These are phyloP conservation scores for Cyanoderma ruficeps DNA, from an alignment of 2,113 vertebrate species.

Conservation along the genomic window DNA sequence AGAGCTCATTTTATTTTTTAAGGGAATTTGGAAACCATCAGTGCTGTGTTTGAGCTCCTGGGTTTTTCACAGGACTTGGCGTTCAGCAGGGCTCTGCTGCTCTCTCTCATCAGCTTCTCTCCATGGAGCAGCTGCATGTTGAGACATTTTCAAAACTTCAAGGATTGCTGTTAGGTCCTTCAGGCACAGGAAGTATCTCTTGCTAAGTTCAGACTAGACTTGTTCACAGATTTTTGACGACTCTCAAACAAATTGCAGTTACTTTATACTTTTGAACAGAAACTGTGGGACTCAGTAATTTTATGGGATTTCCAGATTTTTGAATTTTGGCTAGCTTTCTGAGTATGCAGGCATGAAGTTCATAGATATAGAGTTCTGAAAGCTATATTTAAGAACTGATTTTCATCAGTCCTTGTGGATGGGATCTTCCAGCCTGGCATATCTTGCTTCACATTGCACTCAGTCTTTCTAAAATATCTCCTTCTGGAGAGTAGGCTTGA, in stretches of 20 bases:
- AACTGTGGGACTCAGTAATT: not conserved
- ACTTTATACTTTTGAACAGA: not conserved
- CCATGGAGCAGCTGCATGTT: not conserved
- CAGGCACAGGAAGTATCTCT: not conserved
- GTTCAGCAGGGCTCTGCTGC: not conserved
- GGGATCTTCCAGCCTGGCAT: not conserved
- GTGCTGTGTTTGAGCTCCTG: not conserved
- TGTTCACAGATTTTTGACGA: not conserved
- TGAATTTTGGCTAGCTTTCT: not conserved
- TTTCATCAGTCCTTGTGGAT: not conserved
- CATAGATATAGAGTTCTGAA: not conserved
- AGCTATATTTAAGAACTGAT: not conserved
- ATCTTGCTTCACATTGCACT: not conserved
- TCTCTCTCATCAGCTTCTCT: not conserved
- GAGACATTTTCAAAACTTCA: not conserved
- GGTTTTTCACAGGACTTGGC: not conserved
- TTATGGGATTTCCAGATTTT: not conserved
- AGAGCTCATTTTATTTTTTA: conserved; percentile 11
- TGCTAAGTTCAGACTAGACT: not conserved
- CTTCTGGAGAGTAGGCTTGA: not conserved
- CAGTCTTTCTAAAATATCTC: not conserved
- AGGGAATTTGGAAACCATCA: not conserved
- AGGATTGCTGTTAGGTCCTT: not conserved
- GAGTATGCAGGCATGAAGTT: not conserved
- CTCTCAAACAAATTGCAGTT: not conserved